Evolutionary conservation across 1,140 invertebrate genomes (phyloP), one percentile per base, ranked within the genome.

Genomic region (Rhyzopertha dominica): DNA sequence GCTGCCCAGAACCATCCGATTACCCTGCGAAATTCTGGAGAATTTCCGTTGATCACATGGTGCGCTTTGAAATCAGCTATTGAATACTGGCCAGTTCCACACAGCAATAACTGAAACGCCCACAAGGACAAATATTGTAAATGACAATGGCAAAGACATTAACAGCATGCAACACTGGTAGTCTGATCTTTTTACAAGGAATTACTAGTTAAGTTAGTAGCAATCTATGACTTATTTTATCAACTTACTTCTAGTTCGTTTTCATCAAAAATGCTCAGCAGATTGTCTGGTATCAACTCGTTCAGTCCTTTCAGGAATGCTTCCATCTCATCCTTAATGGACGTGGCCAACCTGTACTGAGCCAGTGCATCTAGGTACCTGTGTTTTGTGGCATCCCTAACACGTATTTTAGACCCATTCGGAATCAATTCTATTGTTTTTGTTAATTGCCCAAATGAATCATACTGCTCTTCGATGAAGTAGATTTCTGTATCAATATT

Each of bases 1-100:
- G 90, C 87, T 2, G 90, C 89, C 93, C 92, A 96, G 68, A 95
- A 95, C 91, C 92, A 95, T 49, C 84, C 85, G 13, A 95, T 70
- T 26, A 93, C 82, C 40, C 88, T 80, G 24, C 83, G 73, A 67
- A 94, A 95, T 61, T 90, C 85, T 0, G 82, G 74, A 1, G 86
- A 89, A 39, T 81, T 81, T 9, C 90, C 90, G 61, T 85, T 86
- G 12, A 92, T 79, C 50, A 88, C 81, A 66, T 94, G 88, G 72
- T 95, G 84, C 7, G 84, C 78, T 55, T 87, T 84, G 68, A 95
- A 85, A 71, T 96, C 92, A 10, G 86, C 77, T 36, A 94, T 84
- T 49, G 82, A 91, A 69, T 94, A 92, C 61, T 93, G 88, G n/a
- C 88, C 90, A 40, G 89, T 92, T 43, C 92, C 92, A 70, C 91